A percentile compares a stretch with the other conserved stretches of the same genome.
phyloP scores from a whole-genome alignment of 2,888 invertebrate species.

The Agrotis segetum region DNA sequence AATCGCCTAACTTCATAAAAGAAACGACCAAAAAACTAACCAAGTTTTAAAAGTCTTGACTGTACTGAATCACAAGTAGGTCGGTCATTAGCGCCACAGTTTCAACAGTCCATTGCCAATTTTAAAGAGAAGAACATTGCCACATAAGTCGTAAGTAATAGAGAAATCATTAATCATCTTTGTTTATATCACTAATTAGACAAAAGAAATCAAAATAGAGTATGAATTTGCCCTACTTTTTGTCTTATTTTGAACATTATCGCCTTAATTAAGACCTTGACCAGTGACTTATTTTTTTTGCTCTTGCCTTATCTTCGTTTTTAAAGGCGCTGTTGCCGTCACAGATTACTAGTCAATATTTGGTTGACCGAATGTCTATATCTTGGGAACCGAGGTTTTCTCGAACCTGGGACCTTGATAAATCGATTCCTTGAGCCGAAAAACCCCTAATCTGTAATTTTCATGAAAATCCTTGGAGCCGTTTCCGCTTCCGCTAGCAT shows the following conservation, averaged over 20 bases:
- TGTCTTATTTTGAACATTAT: background rate
- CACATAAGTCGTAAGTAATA: slow-evolving; percentile 13
- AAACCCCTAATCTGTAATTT: too few species aligned
- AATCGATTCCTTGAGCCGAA: too few species aligned
- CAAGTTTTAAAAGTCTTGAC: background rate
- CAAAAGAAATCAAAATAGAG: background rate
- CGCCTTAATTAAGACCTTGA: background rate
- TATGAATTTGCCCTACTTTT: background rate
- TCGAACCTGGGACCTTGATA: too few species aligned
- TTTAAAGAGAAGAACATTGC: slow-evolving; percentile 22
- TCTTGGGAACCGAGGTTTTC: too few species aligned
- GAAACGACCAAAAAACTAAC: background rate
- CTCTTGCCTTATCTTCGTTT: background rate
- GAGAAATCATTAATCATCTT: slow-evolving; percentile 41
- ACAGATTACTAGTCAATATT: too few species aligned
- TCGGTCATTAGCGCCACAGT: slow-evolving; percentile 32
- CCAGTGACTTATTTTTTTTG: background rate
- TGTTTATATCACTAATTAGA: slow-evolving; percentile 29
- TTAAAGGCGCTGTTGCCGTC: too few species aligned
- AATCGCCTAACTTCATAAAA: background rate
- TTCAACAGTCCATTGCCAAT: slow-evolving; percentile 19
- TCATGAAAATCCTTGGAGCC: too few species aligned
- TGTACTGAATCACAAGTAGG: slow-evolving; percentile 30
- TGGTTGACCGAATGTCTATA: too few species aligned
- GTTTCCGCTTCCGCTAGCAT: too few species aligned